Conservation (phyloP, 2,888 invertebrate genomes). For the Melangyna quadrimaculata region DNA sequence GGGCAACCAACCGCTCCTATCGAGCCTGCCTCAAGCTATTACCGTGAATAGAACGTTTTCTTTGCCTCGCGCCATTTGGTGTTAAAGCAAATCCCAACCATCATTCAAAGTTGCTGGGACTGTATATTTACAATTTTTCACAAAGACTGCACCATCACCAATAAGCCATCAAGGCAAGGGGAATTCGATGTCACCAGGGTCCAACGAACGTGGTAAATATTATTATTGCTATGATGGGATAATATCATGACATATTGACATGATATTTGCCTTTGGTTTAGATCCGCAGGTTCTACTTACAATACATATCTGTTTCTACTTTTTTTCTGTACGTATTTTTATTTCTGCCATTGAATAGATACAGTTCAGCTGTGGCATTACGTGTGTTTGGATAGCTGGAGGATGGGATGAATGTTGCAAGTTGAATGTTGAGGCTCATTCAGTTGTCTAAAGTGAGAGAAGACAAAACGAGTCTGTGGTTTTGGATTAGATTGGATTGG, state of each 20-base stretch:
- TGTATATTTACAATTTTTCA: slow-evolving; percentile 36
- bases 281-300: slow-evolving; percentile 34
- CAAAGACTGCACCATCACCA: not conserved
- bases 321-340: not conserved
- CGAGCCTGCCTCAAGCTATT: slow-evolving; percentile 8
- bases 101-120: slow-evolving; percentile 40
- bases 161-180: not conserved
- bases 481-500: slow-evolving; percentile 2
- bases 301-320: not conserved
- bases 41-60: slow-evolving; percentile 43
- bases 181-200: slow-evolving; percentile 68
- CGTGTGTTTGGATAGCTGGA: not conserved
- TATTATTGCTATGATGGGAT: slow-evolving; percentile 70
- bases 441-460: slow-evolving; percentile 44
- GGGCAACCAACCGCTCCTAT: not conserved
- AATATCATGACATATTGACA: slow-evolving; percentile 72
- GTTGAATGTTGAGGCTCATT: slow-evolving; percentile 27
- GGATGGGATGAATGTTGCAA: not conserved
- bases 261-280: slow-evolving; percentile 68
- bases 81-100: slow-evolving; percentile 30
- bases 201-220: slow-evolving; percentile 70
- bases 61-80: slow-evolving; percentile 36
- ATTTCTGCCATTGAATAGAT: slow-evolving; percentile 27
- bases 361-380: slow-evolving; percentile 3
- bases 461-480: slow-evolving; percentile 49